Evolutionary conservation across 1,140 invertebrate genomes (phyloP).

Genomic region (Eriosoma lanigerum): DNA sequence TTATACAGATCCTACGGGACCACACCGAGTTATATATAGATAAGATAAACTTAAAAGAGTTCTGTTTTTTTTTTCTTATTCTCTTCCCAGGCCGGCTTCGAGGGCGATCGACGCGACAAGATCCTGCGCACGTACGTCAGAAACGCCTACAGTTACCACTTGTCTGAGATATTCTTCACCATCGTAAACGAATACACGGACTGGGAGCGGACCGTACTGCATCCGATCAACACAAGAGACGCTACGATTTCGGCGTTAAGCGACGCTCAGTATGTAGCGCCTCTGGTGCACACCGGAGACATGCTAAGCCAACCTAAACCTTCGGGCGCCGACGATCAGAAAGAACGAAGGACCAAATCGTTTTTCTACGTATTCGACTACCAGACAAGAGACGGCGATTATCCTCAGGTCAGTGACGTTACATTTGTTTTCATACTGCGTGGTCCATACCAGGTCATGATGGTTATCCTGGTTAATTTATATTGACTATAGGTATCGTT

Average conservation of each 20-base stretch:
- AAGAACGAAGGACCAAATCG: constrained; percentile 61
- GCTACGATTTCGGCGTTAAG: constrained; percentile 88
- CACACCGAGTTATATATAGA: background rate
- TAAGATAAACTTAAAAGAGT: constrained; percentile 29
- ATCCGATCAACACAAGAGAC: constrained; percentile 89
- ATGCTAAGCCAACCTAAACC: constrained; percentile 63
- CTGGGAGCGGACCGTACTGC: constrained; percentile 89
- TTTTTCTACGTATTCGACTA: constrained; percentile 94
- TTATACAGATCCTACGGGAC: background rate
- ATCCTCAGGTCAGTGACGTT: constrained; percentile 75
- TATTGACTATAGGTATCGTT: too few relatives aligned
- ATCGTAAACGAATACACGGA: constrained; percentile 96
- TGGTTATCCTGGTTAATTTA: too few relatives aligned
- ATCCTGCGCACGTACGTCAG: constrained; percentile 91
- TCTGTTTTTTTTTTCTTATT: background rate
- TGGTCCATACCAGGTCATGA: too few relatives aligned
- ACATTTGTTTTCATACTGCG: too few relatives aligned
- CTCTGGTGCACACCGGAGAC: constrained; percentile 79
- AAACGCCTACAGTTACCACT: constrained; percentile 90
- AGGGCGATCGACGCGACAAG: constrained; percentile 82
- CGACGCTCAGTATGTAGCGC: constrained; percentile 87
- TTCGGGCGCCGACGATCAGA: background rate
- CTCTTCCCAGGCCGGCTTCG: constrained; percentile 71
- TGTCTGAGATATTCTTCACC: constrained; percentile 96
- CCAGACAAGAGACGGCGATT: constrained; percentile 87